Conservation (phyloP, 37 sponge, comb jelly and placozoan genomes). For the Cliona cf. orientalis region DNA sequence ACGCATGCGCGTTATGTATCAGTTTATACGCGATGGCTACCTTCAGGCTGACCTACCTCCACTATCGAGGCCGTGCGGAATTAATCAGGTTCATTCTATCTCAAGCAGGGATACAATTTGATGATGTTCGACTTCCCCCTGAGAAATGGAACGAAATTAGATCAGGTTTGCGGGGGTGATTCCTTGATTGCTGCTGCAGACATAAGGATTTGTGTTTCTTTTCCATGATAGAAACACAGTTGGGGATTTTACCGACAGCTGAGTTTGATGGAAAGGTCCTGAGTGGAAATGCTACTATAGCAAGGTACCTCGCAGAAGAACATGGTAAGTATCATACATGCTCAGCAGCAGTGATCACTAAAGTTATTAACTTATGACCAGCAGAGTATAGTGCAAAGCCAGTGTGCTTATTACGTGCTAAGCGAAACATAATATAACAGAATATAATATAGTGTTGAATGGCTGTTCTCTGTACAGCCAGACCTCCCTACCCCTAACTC, state of each 20-base stretch:
- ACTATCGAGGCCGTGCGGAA: constrained; percentile 53
- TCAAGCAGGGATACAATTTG: constrained; percentile 45
- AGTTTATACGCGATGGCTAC: too few relatives aligned
- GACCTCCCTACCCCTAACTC: too few relatives aligned
- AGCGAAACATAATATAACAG: too few relatives aligned
- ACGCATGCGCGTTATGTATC: too few relatives aligned
- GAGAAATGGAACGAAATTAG: constrained; percentile 58
- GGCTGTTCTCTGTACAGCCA: too few relatives aligned
- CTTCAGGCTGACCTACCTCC: constrained; percentile 48
- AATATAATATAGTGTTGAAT: too few relatives aligned
- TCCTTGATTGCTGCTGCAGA: background rate
- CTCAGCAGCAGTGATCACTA: too few relatives aligned
- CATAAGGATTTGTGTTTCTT: background rate
- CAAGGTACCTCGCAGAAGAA: constrained; percentile 55
- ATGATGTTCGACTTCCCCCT: constrained; percentile 36
- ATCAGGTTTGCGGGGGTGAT: constrained; percentile 22
- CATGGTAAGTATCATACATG: constrained; percentile 42
- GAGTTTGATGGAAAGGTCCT: constrained; percentile 35
- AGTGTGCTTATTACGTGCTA: too few relatives aligned
- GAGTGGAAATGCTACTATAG: constrained; percentile 45
- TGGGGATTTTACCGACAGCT: constrained; percentile 33
- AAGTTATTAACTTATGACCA: too few relatives aligned
- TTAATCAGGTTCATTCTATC: constrained; percentile 52
- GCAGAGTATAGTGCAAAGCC: too few relatives aligned
- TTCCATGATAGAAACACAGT: background rate